Evolutionary conservation across 2,888 invertebrate species (phyloP).

Genomic region (Calameuta filiformis): DNA sequence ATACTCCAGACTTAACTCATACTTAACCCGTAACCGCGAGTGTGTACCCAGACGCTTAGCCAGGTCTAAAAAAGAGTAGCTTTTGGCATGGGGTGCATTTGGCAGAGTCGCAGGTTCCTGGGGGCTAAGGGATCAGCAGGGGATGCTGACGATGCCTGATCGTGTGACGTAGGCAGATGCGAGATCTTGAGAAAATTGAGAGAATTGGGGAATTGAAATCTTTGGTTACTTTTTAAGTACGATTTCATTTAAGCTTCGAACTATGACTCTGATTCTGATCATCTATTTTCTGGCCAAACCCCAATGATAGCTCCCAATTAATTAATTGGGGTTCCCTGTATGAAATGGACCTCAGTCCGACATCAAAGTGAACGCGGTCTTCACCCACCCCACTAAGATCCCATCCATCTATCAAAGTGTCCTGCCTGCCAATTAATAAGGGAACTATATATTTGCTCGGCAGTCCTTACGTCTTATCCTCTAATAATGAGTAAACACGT

Average conservation of each 20-base stretch:
- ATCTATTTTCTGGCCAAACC: background rate
- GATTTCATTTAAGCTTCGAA: too few species aligned
- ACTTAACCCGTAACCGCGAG: constrained; percentile 49
- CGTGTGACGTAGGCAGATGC: too few species aligned
- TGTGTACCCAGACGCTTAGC: background rate
- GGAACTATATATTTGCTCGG: constrained; percentile 54
- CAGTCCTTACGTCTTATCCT: constrained; percentile 54
- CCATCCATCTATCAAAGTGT: constrained; percentile 44
- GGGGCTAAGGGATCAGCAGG: too few species aligned
- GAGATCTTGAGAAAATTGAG: too few species aligned
- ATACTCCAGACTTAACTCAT: constrained; percentile 60
- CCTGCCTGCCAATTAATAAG: constrained; percentile 59
- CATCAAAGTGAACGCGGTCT: constrained; percentile 57
- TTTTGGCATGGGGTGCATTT: background rate
- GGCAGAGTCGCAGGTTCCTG: too few species aligned
- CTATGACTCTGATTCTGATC: background rate
- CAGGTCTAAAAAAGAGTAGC: background rate
- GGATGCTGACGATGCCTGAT: too few species aligned
- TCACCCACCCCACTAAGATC: constrained; percentile 25
- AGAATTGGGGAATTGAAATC: too few species aligned
- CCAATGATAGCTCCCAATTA: constrained; percentile 40
- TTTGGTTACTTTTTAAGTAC: too few species aligned
- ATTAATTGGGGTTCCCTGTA: constrained; percentile 57
- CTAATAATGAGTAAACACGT: constrained; percentile 55
- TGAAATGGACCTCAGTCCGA: constrained; percentile 57